Evolutionary conservation across 1,140 invertebrate species (phyloP).

Genomic region (Bombus confusus): DNA sequence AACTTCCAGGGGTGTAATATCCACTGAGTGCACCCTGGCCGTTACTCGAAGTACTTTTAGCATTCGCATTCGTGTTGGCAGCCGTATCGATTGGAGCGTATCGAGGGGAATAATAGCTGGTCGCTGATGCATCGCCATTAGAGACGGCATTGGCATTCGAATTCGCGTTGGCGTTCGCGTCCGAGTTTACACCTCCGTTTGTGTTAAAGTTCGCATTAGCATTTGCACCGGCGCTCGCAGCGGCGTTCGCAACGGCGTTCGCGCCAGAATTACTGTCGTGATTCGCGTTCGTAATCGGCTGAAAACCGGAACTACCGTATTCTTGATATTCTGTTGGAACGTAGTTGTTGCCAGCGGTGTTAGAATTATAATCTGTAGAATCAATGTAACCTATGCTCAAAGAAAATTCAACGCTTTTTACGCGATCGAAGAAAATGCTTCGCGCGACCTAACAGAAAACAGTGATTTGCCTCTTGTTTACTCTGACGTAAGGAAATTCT

Average conservation of each 20-base stretch:
- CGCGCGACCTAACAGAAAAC: background rate
- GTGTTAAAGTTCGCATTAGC: background rate
- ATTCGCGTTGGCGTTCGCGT: constrained; percentile 43
- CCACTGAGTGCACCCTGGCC: too few relatives aligned
- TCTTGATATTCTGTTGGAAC: constrained; percentile 16
- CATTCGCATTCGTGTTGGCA: constrained; percentile 40
- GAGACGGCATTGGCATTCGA: background rate
- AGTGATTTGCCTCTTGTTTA: background rate
- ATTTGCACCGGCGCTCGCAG: background rate
- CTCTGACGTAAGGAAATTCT: background rate
- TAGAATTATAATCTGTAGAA: constrained; percentile 19
- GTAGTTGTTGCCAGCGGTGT: background rate
- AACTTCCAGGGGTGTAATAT: background rate
- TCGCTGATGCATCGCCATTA: background rate
- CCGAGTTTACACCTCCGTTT: constrained; percentile 16
- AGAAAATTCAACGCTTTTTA: constrained; percentile 29
- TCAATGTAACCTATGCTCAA: constrained; percentile 43
- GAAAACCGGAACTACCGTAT: constrained; percentile 50
- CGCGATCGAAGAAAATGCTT: background rate
- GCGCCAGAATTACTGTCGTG: background rate
- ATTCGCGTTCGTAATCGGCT: constrained; percentile 48
- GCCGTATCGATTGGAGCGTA: background rate
- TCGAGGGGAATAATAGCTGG: constrained; percentile 5
- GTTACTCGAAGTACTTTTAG: background rate
- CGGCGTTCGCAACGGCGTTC: constrained; percentile 17